Conservation (phyloP, 2,113 vertebrate genomes). For the Nothoprocta pentlandii region DNA sequence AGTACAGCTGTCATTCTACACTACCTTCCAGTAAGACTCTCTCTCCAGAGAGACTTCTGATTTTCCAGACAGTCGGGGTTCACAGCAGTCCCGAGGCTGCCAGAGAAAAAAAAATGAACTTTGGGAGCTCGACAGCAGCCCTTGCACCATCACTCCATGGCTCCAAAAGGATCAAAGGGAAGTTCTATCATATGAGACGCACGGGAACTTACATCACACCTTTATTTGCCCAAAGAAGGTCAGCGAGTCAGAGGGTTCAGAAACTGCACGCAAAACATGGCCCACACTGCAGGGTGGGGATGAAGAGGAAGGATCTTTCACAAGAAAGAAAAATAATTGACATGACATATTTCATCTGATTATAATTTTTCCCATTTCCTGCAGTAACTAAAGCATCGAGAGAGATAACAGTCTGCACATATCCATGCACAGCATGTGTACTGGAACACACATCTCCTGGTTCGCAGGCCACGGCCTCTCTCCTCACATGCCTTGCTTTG, state of each 20-base stretch:
- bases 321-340: constrained; percentile 70
- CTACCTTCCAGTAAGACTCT: background rate
- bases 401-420: constrained; percentile 54
- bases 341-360: constrained; percentile 54
- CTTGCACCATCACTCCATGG: constrained; percentile 2
- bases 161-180: constrained; percentile 55
- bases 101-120: constrained; percentile 28
- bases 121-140: constrained; percentile 11
- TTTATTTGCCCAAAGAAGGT: constrained; percentile 59
- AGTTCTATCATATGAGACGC: constrained; percentile 28
- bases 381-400: constrained; percentile 39
- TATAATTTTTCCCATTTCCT: constrained; percentile 54
- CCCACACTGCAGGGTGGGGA: constrained; percentile 59
- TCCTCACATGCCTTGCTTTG: background rate
- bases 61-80: constrained; percentile 15
- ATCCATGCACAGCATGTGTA: background rate
- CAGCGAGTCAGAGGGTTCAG: constrained; percentile 61
- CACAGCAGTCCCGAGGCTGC: background rate
- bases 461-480: background rate
- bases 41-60: background rate
- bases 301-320: constrained; percentile 72
- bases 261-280: constrained; percentile 56
- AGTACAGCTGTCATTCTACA: constrained; percentile 30
- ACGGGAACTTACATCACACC: constrained; percentile 61
- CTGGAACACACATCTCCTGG: background rate